Evolutionary conservation across 1,140 invertebrate species (phyloP).

Genomic region (Bilobella aurantiaca): DNA sequence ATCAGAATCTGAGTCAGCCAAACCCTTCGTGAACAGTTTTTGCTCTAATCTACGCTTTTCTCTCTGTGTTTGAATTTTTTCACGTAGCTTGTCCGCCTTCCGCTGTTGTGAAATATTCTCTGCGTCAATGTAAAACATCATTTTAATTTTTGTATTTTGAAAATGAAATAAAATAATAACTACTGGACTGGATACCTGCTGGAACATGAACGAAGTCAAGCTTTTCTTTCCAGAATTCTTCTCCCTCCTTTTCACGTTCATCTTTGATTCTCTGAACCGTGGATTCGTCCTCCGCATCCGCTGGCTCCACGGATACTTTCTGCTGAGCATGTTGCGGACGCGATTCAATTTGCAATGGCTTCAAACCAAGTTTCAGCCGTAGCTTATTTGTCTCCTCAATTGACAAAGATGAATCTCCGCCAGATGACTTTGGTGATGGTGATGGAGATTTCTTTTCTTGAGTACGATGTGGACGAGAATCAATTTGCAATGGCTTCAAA

Average conservation of each 20-base stretch:
- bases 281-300: slow-evolving; percentile 36
- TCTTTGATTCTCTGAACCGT: slow-evolving; percentile 24
- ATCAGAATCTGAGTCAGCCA: slow-evolving; percentile 62
- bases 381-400: slow-evolving; percentile 87
- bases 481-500: slow-evolving; percentile 77
- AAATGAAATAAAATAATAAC: not conserved
- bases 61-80: slow-evolving; percentile 62
- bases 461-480: slow-evolving; percentile 37
- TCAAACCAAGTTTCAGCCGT: slow-evolving; percentile 82
- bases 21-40: slow-evolving; percentile 55
- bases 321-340: slow-evolving; percentile 29
- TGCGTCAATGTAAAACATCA: slow-evolving; percentile 24
- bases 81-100: slow-evolving; percentile 67
- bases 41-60: slow-evolving; percentile 70
- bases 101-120: slow-evolving; percentile 64
- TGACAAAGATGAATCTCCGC: slow-evolving; percentile 50
- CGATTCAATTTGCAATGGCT: slow-evolving; percentile 67
- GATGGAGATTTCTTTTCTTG: not conserved
- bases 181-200: slow-evolving; percentile 52
- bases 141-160: not conserved
- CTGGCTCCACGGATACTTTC: slow-evolving; percentile 25
- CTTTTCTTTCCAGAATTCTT: slow-evolving; percentile 51
- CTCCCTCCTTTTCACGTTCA: slow-evolving; percentile 38
- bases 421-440: too few species aligned
- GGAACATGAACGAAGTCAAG: slow-evolving; percentile 90